Base-by-base conservation (phyloP, 2,888 invertebrate genomes). In the Siphonodentalium dalli region DNA sequence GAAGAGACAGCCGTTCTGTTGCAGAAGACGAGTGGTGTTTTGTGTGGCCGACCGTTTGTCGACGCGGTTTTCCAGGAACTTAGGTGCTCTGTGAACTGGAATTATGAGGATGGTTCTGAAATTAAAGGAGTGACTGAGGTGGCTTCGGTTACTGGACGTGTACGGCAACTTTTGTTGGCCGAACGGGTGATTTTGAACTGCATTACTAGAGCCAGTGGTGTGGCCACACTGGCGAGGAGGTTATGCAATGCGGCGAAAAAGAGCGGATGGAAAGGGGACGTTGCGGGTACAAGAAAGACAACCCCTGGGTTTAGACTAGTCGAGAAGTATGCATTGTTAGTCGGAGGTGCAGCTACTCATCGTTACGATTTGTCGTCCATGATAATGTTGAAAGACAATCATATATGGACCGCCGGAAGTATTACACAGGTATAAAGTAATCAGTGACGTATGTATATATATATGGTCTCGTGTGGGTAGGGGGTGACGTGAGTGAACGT, bases 341-440 rank as follows among this genome's bases (percentile, higher is more conserved):
- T 83, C 1, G 83, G 82, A 0, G 83, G 83, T 0, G 72, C 78
- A 11, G 73, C 77, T 11, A 78, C 78, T 0, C 83, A 83, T 67
- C 66, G 83, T 13, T 78, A 79, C 52, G 82, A 83, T 56, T 61
- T 83, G 38, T 82, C 82, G 0, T 74, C 78, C 9, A 80, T 83
- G 83, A 74, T 83, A 3, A 83, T 83, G 83, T 64, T 83, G 44
- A 83, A 83, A 62, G 83, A 83, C 58, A 83, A 83, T 60, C 83
- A 83, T 62, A 77, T 83, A 21, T 75, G 78, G 74, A 72, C 81
- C 1, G 76, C 77, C 21, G 82, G 82, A 7, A 77, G 75, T 45
- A 73, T 82, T 7, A 62, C 72, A 20, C 68, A 77, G 74, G 80
- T 81, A 63, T 13, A 26, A 20, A 28, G n/a, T n/a, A n/a, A n/a